Evolutionary conservation across 1,140 invertebrate genomes (phyloP), one percentile per base, ranked within the genome.

Genomic region (Ips nitidus): DNA sequence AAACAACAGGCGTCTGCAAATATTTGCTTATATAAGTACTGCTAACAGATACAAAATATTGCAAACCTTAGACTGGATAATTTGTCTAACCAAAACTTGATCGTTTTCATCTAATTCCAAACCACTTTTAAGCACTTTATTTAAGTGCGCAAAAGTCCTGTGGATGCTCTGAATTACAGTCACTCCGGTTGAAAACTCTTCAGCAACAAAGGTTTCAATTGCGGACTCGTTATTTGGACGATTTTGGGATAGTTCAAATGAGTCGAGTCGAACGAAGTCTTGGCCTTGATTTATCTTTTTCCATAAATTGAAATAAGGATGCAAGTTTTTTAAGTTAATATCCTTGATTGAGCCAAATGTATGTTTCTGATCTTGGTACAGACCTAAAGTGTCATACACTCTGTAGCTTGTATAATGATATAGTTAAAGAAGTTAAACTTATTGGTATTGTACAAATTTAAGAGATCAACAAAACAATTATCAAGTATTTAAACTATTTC

Each of bases 281-380:
- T 78, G 74, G 22, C 75, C 78, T 66, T 81, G 76, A 57, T 85
- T 91, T 8, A 94, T 74, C 76, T 90, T 91, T 73, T 92, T 91
- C 92, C 92, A 94, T 1, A 91, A 74, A 69, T 84, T 86, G 4
- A 94, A 82, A 61, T 92, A 77, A 0, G 91, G 90, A 8, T 83
- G 83, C 4, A 93, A 79, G 76, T 88, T 84, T 64, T 83, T 80
- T 60, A 88, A 71, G 41, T 71, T 56, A 1, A 50, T 40, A 7
- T 66, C 53, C 41, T 64, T 22, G 22, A 22, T 62, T 50, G 45
- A 50, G 22, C 1, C 39, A n/a, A 7, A 40, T 55, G 38, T 41
- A 4, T 1, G 36, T 55, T 66, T 74, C 60, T 72, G 81, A 72
- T 53, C 57, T 42, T 74, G 63, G 50, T 75, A 62, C 52, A 74